Evolutionary conservation across 2,113 vertebrate genomes (phyloP).

Genomic region (Spizaetus ornatus): DNA sequence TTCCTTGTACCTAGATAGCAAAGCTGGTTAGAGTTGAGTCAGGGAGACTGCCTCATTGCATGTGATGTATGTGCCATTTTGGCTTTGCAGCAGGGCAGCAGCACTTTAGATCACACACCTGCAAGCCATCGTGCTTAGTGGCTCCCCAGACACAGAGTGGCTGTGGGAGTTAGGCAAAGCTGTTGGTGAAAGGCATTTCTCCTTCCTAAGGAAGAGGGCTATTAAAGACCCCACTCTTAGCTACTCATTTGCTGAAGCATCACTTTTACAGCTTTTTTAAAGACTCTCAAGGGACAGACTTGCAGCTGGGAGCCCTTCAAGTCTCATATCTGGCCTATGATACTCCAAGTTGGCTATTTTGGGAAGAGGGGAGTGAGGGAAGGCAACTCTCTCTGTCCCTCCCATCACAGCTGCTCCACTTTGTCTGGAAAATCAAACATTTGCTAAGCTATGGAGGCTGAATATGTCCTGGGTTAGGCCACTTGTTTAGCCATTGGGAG

Average conservation of each 20-base stretch:
- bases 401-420: background rate
- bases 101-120: background rate
- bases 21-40: background rate
- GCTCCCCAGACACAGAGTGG: background rate
- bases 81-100: background rate
- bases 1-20: background rate
- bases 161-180: background rate
- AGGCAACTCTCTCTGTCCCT: background rate
- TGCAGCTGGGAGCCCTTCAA: conserved; percentile 56
- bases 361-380: background rate
- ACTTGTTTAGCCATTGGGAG: background rate
- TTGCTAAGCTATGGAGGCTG: background rate
- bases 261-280: background rate
- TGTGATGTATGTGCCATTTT: background rate
- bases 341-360: background rate
- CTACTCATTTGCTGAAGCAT: conserved; percentile 12
- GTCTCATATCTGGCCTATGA: background rate
- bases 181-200: background rate
- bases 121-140: background rate
- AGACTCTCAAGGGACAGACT: background rate
- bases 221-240: background rate
- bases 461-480: background rate
- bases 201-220: background rate
- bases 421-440: background rate
- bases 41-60: background rate